Conservation (phyloP, 2,113 vertebrate genomes). For the Struthidea cinerea region DNA sequence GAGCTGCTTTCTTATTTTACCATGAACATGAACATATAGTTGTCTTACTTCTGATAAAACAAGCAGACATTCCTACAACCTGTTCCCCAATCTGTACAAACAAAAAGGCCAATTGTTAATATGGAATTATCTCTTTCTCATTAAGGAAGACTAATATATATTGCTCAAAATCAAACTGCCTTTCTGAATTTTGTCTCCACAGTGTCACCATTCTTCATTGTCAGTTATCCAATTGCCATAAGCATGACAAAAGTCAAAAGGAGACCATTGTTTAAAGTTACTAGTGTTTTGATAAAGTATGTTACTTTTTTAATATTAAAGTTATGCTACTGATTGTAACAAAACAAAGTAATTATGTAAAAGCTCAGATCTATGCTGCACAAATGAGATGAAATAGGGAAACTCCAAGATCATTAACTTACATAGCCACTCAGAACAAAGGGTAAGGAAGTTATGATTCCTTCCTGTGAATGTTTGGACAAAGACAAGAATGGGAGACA, state of each 20-base stretch:
- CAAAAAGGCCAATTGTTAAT: not conserved
- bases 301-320: not conserved
- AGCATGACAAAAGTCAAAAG: not conserved
- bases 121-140: not conserved
- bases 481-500: not conserved
- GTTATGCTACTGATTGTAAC: not conserved
- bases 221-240: not conserved
- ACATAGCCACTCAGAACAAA: not conserved
- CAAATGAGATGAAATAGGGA: not conserved
- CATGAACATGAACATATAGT: rapidly evolving
- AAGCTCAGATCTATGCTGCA: not conserved
- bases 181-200: not conserved
- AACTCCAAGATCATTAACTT: not conserved
- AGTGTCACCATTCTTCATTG: not conserved
- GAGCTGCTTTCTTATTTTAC: not conserved
- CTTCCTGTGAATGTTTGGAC: not conserved
- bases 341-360: not conserved
- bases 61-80: not conserved
- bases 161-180: not conserved
- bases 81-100: not conserved
- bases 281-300: not conserved
- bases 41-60: not conserved
- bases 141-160: not conserved
- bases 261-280: not conserved
- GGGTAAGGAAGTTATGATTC: not conserved